These are phyloP conservation scores for Xerus rutilus DNA, from an alignment of 2,797 vertebrate species.

Conservation along the genomic window DNA sequence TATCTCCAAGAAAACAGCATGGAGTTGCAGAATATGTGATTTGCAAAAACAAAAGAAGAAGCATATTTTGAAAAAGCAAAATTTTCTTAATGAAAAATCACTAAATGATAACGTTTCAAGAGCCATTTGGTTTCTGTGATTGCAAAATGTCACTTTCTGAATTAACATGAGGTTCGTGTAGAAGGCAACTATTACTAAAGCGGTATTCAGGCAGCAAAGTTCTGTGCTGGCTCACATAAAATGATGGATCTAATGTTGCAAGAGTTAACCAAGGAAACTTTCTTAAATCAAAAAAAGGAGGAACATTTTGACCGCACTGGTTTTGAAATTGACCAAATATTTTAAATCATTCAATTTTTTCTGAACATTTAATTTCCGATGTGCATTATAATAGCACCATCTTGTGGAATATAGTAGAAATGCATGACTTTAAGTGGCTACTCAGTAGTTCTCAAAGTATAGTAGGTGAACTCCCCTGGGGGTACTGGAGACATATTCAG, in stretches of 20 bases:
- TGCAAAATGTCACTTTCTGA: neutral
- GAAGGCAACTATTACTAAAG: neutral
- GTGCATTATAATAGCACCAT: constrained; percentile 71
- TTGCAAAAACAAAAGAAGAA: neutral
- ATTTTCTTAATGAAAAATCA: constrained; percentile 16
- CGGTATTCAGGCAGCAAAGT: neutral
- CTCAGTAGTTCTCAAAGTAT: neutral
- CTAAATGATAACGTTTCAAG: neutral
- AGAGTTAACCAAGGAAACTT: neutral
- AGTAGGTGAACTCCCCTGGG: neutral
- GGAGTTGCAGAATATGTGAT: neutral
- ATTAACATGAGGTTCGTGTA: neutral
- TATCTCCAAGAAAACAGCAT: neutral
- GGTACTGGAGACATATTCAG: neutral
- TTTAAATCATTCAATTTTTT: constrained; percentile 26
- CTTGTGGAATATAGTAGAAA: constrained; percentile 66
- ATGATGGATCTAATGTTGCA: neutral
- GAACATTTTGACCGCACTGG: neutral
- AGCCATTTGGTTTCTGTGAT: neutral
- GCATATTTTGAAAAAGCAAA: neutral
- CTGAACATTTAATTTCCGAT: constrained; percentile 44
- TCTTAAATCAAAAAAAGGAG: neutral
- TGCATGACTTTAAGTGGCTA: neutral
- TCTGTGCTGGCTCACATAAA: neutral
- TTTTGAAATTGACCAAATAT: constrained; percentile 44